Evolutionary conservation across 2,888 invertebrate genomes (phyloP).

Genomic region (Meliscaeva auricollis): DNA sequence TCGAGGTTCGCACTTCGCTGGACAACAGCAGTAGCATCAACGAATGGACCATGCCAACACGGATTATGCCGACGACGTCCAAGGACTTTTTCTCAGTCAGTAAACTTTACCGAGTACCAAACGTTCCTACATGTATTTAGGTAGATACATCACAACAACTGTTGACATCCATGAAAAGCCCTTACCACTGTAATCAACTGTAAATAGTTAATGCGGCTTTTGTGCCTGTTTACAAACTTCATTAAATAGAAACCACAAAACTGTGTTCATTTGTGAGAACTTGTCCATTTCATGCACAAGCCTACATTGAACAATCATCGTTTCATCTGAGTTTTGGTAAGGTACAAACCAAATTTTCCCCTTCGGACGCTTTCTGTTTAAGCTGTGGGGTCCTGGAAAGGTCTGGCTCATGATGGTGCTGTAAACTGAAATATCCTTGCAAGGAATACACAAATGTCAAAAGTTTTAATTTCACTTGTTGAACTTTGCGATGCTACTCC

Average conservation of each 20-base stretch:
- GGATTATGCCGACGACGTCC: not conserved
- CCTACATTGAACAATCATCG: slow-evolving; percentile 59
- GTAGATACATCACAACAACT: slow-evolving; percentile 5
- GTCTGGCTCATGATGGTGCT: not conserved
- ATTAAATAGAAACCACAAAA: slow-evolving; percentile 75
- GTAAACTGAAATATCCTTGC: slow-evolving; percentile 28
- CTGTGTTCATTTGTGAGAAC: slow-evolving; percentile 76
- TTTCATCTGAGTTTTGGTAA: not conserved
- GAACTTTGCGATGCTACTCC: slow-evolving; percentile 61
- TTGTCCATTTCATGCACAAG: slow-evolving; percentile 69
- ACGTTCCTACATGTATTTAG: not conserved
- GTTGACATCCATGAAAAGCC: slow-evolving; percentile 70
- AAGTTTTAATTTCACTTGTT: slow-evolving; percentile 75
- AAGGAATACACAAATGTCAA: slow-evolving; percentile 70
- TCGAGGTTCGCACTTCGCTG: slow-evolving; percentile 56
- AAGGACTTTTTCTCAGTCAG: slow-evolving; percentile 61
- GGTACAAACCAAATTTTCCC: slow-evolving; percentile 20
- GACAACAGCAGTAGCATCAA: slow-evolving; percentile 31
- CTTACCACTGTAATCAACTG: slow-evolving; percentile 72
- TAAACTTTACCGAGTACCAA: slow-evolving; percentile 51
- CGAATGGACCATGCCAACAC: slow-evolving; percentile 19
- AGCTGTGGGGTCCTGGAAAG: not conserved
- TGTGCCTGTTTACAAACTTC: slow-evolving; percentile 75
- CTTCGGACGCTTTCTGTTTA: slow-evolving; percentile 20
- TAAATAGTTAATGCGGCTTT: slow-evolving; percentile 75